Evolutionary conservation across 2,797 vertebrate species (phyloP).

Genomic region (Syngnathus acus): DNA sequence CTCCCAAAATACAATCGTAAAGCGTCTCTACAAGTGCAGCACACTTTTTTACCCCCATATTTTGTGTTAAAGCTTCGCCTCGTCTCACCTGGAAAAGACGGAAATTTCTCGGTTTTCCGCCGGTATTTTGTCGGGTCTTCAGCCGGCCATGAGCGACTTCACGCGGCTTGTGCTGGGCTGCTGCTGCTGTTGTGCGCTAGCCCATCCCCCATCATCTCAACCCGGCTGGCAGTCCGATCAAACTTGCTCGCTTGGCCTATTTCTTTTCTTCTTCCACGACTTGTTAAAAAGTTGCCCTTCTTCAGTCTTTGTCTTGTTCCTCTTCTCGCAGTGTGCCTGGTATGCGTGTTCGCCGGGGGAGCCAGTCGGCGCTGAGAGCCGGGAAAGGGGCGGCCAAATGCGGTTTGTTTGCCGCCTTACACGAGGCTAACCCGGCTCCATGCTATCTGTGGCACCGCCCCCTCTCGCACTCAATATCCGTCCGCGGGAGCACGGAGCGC

Average conservation of each 20-base stretch:
- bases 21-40: background rate
- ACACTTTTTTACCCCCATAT: background rate
- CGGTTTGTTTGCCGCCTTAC: constrained; percentile 48
- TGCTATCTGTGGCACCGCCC: constrained; percentile 40
- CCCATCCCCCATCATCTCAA: constrained; percentile 59
- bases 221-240: constrained; percentile 27
- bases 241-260: constrained; percentile 33
- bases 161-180: constrained; percentile 53
- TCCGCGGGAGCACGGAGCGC: constrained; percentile 1
- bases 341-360: constrained; percentile 8
- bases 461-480: constrained; percentile 44
- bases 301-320: background rate
- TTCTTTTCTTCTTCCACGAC: background rate
- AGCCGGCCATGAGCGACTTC: constrained; percentile 55
- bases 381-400: constrained; percentile 1
- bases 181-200: constrained; percentile 38
- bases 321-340: background rate
- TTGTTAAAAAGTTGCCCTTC: background rate
- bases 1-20: background rate
- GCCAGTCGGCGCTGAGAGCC: constrained; percentile 31
- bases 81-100: constrained; percentile 37
- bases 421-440: constrained; percentile 30
- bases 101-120: constrained; percentile 36
- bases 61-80: background rate
- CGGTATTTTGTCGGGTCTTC: constrained; percentile 43